A percentile compares a stretch with the other conserved stretches of the same genome.
phyloP scores from a whole-genome alignment of 2,113 vertebrate genomes.

The Colistium nudipinnis region DNA sequence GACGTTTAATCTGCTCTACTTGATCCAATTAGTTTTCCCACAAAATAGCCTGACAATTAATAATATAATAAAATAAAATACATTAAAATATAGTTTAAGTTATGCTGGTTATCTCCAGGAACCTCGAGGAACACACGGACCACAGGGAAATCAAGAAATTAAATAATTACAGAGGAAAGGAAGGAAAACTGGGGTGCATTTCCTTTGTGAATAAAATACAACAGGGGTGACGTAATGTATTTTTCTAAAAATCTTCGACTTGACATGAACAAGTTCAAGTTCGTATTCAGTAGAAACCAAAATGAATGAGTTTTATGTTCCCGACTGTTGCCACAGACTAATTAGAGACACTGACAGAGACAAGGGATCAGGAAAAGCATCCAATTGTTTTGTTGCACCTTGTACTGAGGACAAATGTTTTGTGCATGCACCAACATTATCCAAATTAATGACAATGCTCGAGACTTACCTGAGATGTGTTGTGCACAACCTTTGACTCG shows the following conservation, averaged over 20 bases:
- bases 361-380: background rate
- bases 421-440: too few species aligned
- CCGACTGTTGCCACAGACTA: background rate
- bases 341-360: background rate
- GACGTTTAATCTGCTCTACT: background rate
- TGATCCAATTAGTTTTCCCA: constrained; percentile 1
- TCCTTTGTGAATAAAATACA: background rate
- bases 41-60: background rate
- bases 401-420: too few species aligned
- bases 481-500: constrained; percentile 32
- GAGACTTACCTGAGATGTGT: constrained; percentile 31
- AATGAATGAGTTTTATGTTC: background rate
- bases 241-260: background rate
- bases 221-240: too few species aligned
- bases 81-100: background rate
- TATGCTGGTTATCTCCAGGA: background rate
- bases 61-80: background rate
- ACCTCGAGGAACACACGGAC: background rate
- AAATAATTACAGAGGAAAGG: background rate
- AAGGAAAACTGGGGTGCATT: background rate
- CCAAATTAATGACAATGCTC: constrained; percentile 1
- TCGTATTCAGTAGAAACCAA: background rate
- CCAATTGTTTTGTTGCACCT: background rate
- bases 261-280: background rate
- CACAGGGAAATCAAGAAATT: background rate